phyloP scores from a whole-genome alignment of 2,888 invertebrate species.

The Ophioninae sp. region DNA sequence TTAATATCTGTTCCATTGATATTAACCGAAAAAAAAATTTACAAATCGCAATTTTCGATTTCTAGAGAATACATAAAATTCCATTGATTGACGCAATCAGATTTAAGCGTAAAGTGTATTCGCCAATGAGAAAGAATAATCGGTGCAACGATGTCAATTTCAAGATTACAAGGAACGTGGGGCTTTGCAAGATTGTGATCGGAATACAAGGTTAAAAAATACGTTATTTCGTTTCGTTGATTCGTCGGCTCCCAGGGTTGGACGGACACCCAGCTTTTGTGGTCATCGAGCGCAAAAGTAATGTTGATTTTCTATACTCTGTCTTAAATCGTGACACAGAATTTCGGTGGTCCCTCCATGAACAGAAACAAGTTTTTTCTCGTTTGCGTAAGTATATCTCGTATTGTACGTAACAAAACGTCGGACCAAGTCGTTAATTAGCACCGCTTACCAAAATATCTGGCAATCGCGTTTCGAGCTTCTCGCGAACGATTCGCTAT shows the following conservation, averaged over 20 bases:
- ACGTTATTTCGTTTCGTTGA: neutral
- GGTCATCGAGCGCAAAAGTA: slow-evolving; percentile 21
- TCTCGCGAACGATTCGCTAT: neutral
- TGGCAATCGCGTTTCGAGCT: slow-evolving; percentile 5
- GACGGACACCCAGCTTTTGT: slow-evolving; percentile 5
- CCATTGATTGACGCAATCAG: neutral
- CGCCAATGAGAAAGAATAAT: neutral
- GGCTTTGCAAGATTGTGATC: too few relatives aligned
- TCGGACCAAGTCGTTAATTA: slow-evolving; percentile 73
- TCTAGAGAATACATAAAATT: too few relatives aligned
- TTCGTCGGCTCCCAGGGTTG: slow-evolving; percentile 1
- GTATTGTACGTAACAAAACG: slow-evolving; percentile 63
- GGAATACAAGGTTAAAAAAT: too few relatives aligned
- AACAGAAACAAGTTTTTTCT: slow-evolving; percentile 62
- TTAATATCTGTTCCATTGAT: too few relatives aligned
- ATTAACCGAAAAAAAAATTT: too few relatives aligned
- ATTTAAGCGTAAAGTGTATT: neutral
- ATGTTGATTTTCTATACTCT: slow-evolving; percentile 61
- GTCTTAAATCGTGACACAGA: slow-evolving; percentile 62
- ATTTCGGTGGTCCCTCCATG: slow-evolving; percentile 68
- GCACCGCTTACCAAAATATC: slow-evolving; percentile 63
- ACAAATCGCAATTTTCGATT: too few relatives aligned
- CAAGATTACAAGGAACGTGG: neutral
- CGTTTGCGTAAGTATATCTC: slow-evolving; percentile 68
- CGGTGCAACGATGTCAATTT: neutral